Percentiles rank a stretch among this genome's conserved stretches.
Evolutionary conservation across 2,888 invertebrate species (phyloP).

Genomic region (Cancer borealis): DNA sequence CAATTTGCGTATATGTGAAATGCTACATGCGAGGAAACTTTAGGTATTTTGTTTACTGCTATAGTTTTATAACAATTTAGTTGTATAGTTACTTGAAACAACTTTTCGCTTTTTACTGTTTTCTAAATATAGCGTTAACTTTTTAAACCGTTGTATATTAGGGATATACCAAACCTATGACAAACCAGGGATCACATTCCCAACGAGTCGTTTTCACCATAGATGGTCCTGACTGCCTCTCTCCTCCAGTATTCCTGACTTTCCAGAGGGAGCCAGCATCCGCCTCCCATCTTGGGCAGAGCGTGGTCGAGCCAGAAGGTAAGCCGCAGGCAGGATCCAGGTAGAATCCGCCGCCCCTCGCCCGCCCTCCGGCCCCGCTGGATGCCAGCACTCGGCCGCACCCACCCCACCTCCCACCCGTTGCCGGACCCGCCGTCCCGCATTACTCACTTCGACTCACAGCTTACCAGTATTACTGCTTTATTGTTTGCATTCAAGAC

Average conservation of each 20-base stretch:
- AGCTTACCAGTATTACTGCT: background rate
- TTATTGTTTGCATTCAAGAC: background rate
- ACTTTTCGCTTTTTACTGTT: background rate
- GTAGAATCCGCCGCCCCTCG: conserved; percentile 51
- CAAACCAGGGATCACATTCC: background rate
- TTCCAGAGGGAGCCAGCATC: background rate
- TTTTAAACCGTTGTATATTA: background rate
- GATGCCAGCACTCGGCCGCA: conserved; percentile 56
- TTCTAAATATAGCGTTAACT: background rate
- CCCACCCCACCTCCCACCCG: conserved; percentile 48
- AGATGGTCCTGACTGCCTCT: background rate
- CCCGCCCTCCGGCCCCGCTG: conserved; percentile 41
- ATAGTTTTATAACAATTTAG: background rate
- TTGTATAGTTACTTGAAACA: background rate
- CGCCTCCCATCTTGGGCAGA: background rate
- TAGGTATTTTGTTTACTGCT: background rate
- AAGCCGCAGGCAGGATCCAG: conserved; percentile 53
- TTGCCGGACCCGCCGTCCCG: background rate
- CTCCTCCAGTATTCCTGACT: background rate
- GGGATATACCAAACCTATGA: background rate
- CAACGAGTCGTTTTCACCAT: background rate
- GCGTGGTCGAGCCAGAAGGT: conserved; percentile 34
- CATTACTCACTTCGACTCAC: conserved; percentile 12
- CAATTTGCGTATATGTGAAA: background rate
- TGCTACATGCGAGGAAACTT: background rate